These are phyloP conservation scores for Mythimna albipuncta DNA, from an alignment of 2,888 invertebrate genomes.

Conservation along the genomic window DNA sequence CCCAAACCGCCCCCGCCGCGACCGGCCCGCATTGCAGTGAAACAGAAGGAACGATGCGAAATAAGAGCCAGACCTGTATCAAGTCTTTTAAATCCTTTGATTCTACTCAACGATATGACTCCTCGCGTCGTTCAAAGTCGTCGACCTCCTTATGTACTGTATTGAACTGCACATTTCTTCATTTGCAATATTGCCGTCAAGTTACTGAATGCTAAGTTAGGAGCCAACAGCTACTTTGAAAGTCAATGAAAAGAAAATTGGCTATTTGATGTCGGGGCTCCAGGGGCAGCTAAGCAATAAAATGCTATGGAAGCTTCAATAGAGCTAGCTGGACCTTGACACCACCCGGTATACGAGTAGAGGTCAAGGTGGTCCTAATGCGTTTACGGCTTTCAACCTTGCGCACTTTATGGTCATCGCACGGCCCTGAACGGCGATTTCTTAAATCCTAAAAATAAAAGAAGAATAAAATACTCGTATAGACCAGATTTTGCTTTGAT, in stretches of 20 bases:
- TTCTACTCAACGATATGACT: conserved; percentile 61
- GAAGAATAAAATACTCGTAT: conserved; percentile 67
- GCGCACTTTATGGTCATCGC: conserved; percentile 81
- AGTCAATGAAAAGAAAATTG: conserved; percentile 73
- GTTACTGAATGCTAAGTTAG: conserved; percentile 70
- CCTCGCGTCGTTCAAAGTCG: conserved; percentile 63
- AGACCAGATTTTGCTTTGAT: conserved; percentile 68
- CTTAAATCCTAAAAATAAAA: conserved; percentile 75
- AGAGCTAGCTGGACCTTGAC: conserved; percentile 79
- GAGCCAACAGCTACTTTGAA: conserved; percentile 64
- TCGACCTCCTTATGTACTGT: conserved; percentile 63
- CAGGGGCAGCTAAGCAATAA: conserved; percentile 71
- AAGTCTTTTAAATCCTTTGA: conserved; percentile 69
- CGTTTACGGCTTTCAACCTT: conserved; percentile 78
- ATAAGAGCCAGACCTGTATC: conserved; percentile 74
- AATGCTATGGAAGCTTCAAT: conserved; percentile 73
- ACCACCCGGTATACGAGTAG: conserved; percentile 69
- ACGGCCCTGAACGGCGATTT: conserved; percentile 69
- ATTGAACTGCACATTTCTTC: conserved; percentile 63
- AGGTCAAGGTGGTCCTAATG: conserved; percentile 84
- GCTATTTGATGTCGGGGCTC: conserved; percentile 69
- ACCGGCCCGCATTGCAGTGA: conserved; percentile 87
- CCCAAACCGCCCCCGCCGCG: conserved; percentile 66
- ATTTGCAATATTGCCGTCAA: conserved; percentile 62
- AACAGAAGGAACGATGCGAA: conserved; percentile 79